Percentiles rank a stretch among this genome's conserved stretches.
Conservation (phyloP, 2,113 vertebrate genomes). For the Lepus europaeus region DNA sequence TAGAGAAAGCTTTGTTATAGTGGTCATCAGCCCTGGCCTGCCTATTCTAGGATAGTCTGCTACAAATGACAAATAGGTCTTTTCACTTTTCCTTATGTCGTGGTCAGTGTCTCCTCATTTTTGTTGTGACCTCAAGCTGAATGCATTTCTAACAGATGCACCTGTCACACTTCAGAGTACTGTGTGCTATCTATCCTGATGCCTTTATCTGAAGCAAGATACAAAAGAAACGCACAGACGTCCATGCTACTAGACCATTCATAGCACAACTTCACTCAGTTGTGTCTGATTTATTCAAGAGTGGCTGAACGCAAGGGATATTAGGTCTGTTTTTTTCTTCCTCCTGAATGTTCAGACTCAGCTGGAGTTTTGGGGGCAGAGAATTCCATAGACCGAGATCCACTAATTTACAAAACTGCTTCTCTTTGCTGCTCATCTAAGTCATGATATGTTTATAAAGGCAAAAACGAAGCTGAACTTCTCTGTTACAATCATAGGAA, state of each 20-base stretch:
- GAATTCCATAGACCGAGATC: not conserved
- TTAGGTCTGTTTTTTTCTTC: not conserved
- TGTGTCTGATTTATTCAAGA: conserved; percentile 25
- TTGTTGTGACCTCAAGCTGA: conserved; percentile 22
- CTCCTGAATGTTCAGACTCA: not conserved
- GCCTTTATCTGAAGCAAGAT: conserved; percentile 15
- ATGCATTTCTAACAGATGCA: not conserved
- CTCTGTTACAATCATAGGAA: conserved; percentile 18
- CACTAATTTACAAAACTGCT: conserved; percentile 44
- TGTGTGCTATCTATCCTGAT: not conserved
- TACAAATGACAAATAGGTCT: not conserved
- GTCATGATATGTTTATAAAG: conserved; percentile 55
- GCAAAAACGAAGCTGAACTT: conserved; percentile 61
- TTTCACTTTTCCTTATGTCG: conserved; percentile 22
- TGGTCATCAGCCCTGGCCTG: not conserved
- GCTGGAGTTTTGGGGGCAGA: not conserved
- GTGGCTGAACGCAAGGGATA: not conserved
- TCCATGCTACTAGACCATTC: not conserved
- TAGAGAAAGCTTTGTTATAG: not conserved
- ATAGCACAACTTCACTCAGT: not conserved
- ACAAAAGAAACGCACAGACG: not conserved
- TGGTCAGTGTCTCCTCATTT: not conserved
- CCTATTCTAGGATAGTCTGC: not conserved
- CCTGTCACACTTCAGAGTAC: not conserved
- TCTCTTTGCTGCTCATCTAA: conserved; percentile 43